A percentile compares a stretch with the other conserved stretches of the same genome.
Conservation (phyloP, 2,797 vertebrate genomes). For the Sylvilagus floridanus region DNA sequence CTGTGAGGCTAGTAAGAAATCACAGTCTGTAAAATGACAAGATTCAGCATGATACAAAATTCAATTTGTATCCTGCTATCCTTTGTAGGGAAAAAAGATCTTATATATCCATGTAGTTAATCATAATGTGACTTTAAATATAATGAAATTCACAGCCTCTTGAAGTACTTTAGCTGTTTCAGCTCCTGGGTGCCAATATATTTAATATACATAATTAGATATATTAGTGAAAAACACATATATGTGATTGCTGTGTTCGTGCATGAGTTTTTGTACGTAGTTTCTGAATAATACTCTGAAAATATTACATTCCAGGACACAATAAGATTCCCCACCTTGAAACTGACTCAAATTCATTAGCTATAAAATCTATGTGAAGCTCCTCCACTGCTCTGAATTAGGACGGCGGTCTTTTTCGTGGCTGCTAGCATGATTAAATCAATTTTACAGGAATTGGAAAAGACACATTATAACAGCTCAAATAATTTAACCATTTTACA, state of each 20-base stretch:
- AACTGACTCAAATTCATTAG: background rate
- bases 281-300: background rate
- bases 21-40: conserved; percentile 54
- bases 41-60: conserved; percentile 60
- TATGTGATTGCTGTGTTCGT: background rate
- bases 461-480: background rate
- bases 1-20: background rate
- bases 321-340: background rate
- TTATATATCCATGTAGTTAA: conserved; percentile 26
- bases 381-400: background rate
- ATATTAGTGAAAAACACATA: background rate
- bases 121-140: conserved; percentile 62
- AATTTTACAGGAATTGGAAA: background rate
- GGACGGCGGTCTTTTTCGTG: background rate
- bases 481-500: background rate
- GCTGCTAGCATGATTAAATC: background rate
- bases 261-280: background rate
- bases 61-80: background rate
- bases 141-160: conserved; percentile 52
- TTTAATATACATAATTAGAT: background rate
- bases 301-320: background rate
- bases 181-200: background rate
- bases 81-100: conserved; percentile 16
- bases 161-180: background rate
- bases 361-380: background rate